Percentiles rank a stretch among this genome's conserved stretches.
Conservation (phyloP, 1,140 invertebrate species). For the Sycophila sp. region DNA sequence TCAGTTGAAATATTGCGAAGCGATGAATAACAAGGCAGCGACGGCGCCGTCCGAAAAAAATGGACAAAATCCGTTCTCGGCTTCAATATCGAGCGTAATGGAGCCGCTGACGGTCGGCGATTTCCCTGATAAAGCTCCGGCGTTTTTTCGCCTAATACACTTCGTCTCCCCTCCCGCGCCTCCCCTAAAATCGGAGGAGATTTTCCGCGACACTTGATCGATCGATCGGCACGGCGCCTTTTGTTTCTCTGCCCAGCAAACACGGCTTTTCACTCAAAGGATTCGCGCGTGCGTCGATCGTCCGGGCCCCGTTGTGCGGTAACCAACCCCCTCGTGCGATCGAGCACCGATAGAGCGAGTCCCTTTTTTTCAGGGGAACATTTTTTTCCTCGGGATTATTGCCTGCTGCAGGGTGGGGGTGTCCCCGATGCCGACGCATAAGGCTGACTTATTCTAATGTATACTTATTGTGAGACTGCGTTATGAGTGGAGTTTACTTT, state of each 20-base stretch:
- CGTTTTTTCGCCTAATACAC: background rate
- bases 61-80: conserved; percentile 10
- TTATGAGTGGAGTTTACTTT: background rate
- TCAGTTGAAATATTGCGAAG: conserved; percentile 21
- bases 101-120: background rate
- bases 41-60: background rate
- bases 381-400: background rate
- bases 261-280: conserved; percentile 28
- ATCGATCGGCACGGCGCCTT: background rate
- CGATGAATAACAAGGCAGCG: conserved; percentile 31
- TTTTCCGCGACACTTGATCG: conserved; percentile 27
- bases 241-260: conserved; percentile 1
- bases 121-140: background rate
- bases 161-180: conserved; percentile 13
- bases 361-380: background rate
- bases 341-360: background rate
- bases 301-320: no score
- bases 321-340: no score
- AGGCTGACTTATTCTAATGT: conserved; percentile 9
- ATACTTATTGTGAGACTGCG: background rate
- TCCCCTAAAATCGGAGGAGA: conserved; percentile 30
- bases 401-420: background rate
- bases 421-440: conserved; percentile 12
- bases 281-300: background rate
- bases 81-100: background rate